Base-by-base conservation (phyloP, 2,888 invertebrate species). In the Alcis repandata region DNA sequence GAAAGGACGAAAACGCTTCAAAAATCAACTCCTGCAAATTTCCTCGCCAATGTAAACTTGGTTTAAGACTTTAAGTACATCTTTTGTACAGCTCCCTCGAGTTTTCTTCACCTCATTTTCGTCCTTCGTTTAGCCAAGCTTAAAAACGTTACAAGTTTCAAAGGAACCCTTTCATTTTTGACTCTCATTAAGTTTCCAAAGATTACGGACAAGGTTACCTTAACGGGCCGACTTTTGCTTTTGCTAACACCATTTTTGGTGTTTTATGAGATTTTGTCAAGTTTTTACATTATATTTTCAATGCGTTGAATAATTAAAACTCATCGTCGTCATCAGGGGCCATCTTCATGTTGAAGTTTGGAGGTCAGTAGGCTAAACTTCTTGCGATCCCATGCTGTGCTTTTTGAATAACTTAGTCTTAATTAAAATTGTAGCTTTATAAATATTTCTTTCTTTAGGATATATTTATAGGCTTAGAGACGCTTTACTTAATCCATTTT, bases 131-230 rank as follows among this genome's bases (percentile, higher is more conserved):
- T 40, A 15, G 20, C 27, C n/a, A 20, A 41, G 54, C 53, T 27
- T 38, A 33, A 63, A 49, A 58, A 45, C 45, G 53, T 46, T 41
- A 46, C 43, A 45, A 58, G 57, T 45, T 27, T 43, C 46, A 58
- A 58, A 58, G 38, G 27, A 49, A 46, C 41, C 58, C 33, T 63
- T 59, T 53, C 38, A 63, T 59, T 58, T 46, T 46, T 59, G 40
- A 48, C 53, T 63, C 48, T 58, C 58, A 59, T 58, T 58, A 58
- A 49, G 48, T 38, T 27, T 8, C 59, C 20, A 22, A 49, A 59
- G 59, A 59, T 59, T 49, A 40, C 46, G 17, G 13, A 22, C 17
- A 52, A 46, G 33, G 56, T 43, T 56, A 22, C 49, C 46, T 53
- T 32, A 40, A 53, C 48, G 36, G 41, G 19, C 9, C 41, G 19